Conservation (phyloP, 2,888 invertebrate species). For the Eilema caniola region DNA sequence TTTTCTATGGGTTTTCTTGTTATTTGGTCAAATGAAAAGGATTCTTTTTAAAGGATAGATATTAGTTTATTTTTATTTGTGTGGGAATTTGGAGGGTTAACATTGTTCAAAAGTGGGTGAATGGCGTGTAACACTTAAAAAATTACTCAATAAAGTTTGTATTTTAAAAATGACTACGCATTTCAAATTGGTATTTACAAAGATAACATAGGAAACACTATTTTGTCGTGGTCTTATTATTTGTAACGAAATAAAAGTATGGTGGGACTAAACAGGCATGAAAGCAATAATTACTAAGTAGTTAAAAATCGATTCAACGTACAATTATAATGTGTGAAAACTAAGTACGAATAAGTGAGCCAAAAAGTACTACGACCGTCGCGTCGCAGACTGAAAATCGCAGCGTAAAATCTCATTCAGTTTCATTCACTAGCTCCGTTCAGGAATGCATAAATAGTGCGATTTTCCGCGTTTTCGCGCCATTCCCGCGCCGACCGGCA, state of each 20-base stretch:
- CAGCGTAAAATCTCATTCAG: slow-evolving; percentile 48
- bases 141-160: neutral
- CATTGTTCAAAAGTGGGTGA: neutral
- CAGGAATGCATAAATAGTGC: slow-evolving; percentile 64
- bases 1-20: slow-evolving; percentile 13
- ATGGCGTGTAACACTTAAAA: neutral
- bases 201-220: no score
- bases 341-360: neutral
- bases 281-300: no score
- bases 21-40: neutral
- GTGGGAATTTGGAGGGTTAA: neutral
- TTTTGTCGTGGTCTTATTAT: neutral
- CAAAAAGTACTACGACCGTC: neutral
- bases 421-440: slow-evolving; percentile 54
- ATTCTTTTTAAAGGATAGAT: neutral
- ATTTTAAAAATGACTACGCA: neutral
- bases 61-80: neutral
- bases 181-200: neutral
- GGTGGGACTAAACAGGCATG: no score
- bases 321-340: neutral
- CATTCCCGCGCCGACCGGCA: slow-evolving; percentile 65
- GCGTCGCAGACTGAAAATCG: slow-evolving; percentile 6
- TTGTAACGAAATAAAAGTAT: neutral
- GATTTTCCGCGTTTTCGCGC: slow-evolving; percentile 64
- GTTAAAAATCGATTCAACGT: no score